Evolutionary conservation across 2,797 vertebrate genomes (phyloP), one percentile per base, ranked within the genome.

Genomic region (Cephalopachus bancanus): DNA sequence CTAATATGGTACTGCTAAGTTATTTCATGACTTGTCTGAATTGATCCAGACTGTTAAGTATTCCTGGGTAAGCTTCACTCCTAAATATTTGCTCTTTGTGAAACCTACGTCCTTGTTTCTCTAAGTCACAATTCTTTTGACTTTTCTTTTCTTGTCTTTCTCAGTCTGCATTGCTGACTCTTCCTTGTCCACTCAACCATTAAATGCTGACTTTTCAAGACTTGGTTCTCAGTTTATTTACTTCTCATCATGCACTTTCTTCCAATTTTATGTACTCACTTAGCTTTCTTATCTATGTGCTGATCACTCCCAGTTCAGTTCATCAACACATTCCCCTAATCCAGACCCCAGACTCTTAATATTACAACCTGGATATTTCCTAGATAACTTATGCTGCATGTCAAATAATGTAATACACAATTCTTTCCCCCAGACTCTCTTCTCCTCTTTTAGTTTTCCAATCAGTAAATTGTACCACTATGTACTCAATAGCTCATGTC

Each of bases 81-180:
- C 78, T 76, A 84, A 90, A 81, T 33, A 85, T 69, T 86, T 89
- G 24, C 20, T 83, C 51, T 94, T 95, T 69, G 4, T 59, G 24
- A 83, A 85, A 93, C 49, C 28, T 9, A 53, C 0, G 2, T 65
- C n/a, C 3, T 71, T 59, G 80, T n/a, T 80, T 90, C 3, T 5
- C 2, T 67, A 83, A 78, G 81, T 89, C 7, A 57, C 24, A 53
- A 5, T 5, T 16, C 4, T 62, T 62, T 15, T 55, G 15, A 51
- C 7, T 64, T 28, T 83, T 51, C 71, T 44, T 22, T 37, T 60
- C 4, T 53, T 83, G 37, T 30, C 12, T 44, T 64, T 19, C 17
- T 65, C 24, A 9, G 1, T 62, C 20, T 67, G 7, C 12, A 90
- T 71, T 28, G 11, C 24, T 49, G 19, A 59, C 24, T 86, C 10